Percentiles rank a stretch among this genome's conserved stretches.
Evolutionary conservation across 2,113 vertebrate species (phyloP).

Genomic region (Oryzias woworae): DNA sequence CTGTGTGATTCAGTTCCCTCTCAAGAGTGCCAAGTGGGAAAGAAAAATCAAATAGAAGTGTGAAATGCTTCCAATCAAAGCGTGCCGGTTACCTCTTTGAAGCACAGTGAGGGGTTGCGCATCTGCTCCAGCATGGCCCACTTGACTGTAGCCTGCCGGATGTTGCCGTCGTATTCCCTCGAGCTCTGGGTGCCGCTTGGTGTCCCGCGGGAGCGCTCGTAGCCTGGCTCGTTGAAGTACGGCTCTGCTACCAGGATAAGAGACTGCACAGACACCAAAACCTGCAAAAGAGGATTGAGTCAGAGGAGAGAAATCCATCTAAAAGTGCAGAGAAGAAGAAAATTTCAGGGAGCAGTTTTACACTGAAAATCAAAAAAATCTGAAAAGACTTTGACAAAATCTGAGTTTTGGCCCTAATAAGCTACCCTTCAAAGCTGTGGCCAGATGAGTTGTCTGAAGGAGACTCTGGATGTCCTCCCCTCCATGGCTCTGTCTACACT

Average conservation of each 20-base stretch:
- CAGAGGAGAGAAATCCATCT: background rate
- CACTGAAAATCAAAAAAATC: slow-evolving; percentile 10
- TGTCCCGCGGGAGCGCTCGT: slow-evolving; percentile 93
- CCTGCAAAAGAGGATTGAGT: slow-evolving; percentile 70
- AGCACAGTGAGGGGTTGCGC: slow-evolving; percentile 94
- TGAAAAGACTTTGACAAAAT: slow-evolving; percentile 20
- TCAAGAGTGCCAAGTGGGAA: slow-evolving; percentile 4
- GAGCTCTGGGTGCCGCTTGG: slow-evolving; percentile 98
- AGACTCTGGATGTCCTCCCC: slow-evolving; percentile 43
- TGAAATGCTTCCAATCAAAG: background rate
- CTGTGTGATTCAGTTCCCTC: background rate
- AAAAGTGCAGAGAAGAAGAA: too few species aligned
- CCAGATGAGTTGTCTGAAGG: slow-evolving; percentile 54
- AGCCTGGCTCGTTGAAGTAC: slow-evolving; percentile 98
- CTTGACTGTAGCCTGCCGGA: slow-evolving; percentile 95
- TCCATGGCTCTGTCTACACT: slow-evolving; percentile 11
- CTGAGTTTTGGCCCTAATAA: slow-evolving; percentile 26
- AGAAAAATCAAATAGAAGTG: background rate
- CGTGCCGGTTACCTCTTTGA: slow-evolving; percentile 87
- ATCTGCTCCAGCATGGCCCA: slow-evolving; percentile 99
- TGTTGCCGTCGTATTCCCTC: slow-evolving; percentile 96
- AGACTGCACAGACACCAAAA: slow-evolving; percentile 97
- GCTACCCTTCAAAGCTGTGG: slow-evolving; percentile 45
- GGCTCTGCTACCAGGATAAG: slow-evolving; percentile 96
- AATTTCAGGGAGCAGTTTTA: background rate